Conservation (phyloP, 2,888 invertebrate genomes). For the Cryptocephalus primarius region DNA sequence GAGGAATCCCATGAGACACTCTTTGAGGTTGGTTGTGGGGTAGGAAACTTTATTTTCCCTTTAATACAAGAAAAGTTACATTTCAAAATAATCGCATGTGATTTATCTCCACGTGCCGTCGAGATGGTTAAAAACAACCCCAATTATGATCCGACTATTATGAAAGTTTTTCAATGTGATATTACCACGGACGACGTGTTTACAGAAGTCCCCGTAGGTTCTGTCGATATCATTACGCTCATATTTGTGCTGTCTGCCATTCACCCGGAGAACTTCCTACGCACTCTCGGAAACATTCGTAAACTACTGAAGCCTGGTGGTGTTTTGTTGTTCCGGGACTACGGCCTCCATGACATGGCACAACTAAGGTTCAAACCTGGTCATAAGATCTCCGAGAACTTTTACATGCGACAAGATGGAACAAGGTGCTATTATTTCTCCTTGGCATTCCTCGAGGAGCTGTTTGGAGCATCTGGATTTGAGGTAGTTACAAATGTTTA, state of each 20-base stretch:
- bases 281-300: conserved; percentile 53
- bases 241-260: conserved; percentile 95
- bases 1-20: conserved; percentile 37
- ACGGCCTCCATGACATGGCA: conserved; percentile 92
- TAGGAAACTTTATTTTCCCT: conserved; percentile 93
- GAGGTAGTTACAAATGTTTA: conserved; percentile 59
- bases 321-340: conserved; percentile 79
- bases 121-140: conserved; percentile 67
- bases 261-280: conserved; percentile 70
- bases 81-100: conserved; percentile 76
- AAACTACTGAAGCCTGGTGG: conserved; percentile 64
- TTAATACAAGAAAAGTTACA: conserved; percentile 67
- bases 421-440: conserved; percentile 81
- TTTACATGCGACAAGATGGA: conserved; percentile 94
- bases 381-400: conserved; percentile 82
- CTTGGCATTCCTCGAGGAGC: conserved; percentile 50
- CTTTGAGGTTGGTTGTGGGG: conserved; percentile 89
- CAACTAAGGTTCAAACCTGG: conserved; percentile 89
- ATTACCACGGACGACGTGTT: conserved; percentile 61
- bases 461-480: conserved; percentile 65
- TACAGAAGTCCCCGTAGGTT: conserved; percentile 38
- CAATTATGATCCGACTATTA: conserved; percentile 51
- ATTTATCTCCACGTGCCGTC: conserved; percentile 84
- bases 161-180: conserved; percentile 78
- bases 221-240: conserved; percentile 73